Evolutionary conservation across 2,888 invertebrate species (phyloP).

Genomic region (Alitta virens): DNA sequence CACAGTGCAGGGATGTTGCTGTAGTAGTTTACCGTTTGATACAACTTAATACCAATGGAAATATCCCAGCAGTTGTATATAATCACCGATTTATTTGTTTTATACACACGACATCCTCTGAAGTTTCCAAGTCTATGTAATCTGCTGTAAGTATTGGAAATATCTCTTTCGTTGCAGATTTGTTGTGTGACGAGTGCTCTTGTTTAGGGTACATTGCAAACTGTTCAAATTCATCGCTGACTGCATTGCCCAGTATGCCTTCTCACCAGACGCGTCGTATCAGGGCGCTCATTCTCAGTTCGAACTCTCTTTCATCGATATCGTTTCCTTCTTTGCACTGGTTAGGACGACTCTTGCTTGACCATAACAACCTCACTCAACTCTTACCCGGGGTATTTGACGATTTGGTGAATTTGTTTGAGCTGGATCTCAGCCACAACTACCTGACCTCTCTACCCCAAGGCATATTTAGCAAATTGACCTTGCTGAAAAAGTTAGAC

Average conservation of each 20-base stretch:
- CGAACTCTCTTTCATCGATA: background rate
- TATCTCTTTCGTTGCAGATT: too few relatives aligned
- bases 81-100: too few relatives aligned
- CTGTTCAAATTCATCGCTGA: background rate
- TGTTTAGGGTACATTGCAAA: conserved; percentile 5
- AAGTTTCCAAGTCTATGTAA: too few relatives aligned
- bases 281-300: conserved; percentile 20
- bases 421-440: conserved; percentile 18
- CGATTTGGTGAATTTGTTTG: conserved; percentile 9
- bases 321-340: conserved; percentile 13
- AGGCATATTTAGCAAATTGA: conserved; percentile 14
- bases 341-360: conserved; percentile 13
- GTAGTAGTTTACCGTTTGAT: too few relatives aligned
- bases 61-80: too few relatives aligned
- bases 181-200: background rate
- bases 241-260: background rate
- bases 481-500: conserved; percentile 25
- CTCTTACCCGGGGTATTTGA: background rate
- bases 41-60: too few relatives aligned
- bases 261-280: background rate
- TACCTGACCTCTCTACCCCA: conserved; percentile 11
- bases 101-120: too few relatives aligned
- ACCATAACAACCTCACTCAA: background rate
- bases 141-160: too few relatives aligned
- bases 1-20: too few relatives aligned